Evolutionary conservation across 1,140 invertebrate species (phyloP).

Genomic region (Sogatella furcifera): DNA sequence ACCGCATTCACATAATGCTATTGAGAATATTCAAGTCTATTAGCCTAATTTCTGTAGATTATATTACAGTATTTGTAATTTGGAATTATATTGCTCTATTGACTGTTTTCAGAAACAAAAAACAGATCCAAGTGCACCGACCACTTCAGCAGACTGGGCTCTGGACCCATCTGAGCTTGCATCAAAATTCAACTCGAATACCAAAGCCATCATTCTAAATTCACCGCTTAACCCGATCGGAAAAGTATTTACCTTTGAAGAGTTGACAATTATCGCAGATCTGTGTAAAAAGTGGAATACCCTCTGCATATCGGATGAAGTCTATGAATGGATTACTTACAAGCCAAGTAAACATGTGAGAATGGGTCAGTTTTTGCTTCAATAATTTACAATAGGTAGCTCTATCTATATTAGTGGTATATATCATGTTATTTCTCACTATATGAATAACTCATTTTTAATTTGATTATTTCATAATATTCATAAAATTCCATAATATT

Average conservation of each 20-base stretch:
- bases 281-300: conserved; percentile 89
- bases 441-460: too few relatives aligned
- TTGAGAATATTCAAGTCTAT: too few relatives aligned
- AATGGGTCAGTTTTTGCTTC: conserved; percentile 54
- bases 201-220: conserved; percentile 92
- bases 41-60: too few relatives aligned
- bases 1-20: too few relatives aligned
- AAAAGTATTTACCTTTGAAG: conserved; percentile 68
- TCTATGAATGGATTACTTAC: conserved; percentile 97
- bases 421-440: too few relatives aligned
- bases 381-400: too few relatives aligned
- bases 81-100: too few relatives aligned
- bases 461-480: too few relatives aligned
- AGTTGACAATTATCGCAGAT: conserved; percentile 66
- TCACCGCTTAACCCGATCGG: conserved; percentile 94
- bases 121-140: not conserved
- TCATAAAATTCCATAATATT: too few relatives aligned
- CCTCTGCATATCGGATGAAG: conserved; percentile 89
- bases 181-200: conserved; percentile 76
- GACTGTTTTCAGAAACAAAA: too few relatives aligned
- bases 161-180: conserved; percentile 75
- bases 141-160: conserved; percentile 72
- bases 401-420: too few relatives aligned
- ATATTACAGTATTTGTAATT: too few relatives aligned
- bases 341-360: conserved; percentile 76